Percentiles rank a stretch among this genome's conserved stretches.
These are phyloP conservation scores for Pseudorhiza aurosa DNA, from an alignment of 30 jellyfish, hydroid and myxozoan genomes.

Conservation along the genomic window DNA sequence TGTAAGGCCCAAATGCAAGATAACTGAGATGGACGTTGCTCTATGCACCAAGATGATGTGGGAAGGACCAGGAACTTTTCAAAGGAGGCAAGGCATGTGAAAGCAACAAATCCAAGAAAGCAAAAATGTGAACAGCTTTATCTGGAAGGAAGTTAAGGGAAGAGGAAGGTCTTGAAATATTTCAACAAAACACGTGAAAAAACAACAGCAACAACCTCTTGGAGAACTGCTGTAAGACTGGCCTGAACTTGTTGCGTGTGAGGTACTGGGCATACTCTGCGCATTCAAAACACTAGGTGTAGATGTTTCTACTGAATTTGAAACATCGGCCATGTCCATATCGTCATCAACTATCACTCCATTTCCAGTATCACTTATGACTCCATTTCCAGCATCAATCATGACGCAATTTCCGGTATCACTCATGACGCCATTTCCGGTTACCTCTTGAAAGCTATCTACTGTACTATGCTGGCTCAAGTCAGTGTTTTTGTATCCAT, in stretches of 20 bases:
- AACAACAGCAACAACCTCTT: no score
- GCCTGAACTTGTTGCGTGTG: slow-evolving; percentile 9
- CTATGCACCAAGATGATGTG: no score
- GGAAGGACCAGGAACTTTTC: no score
- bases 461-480: slow-evolving; percentile 21
- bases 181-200: no score
- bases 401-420: slow-evolving; percentile 20
- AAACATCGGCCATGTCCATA: slow-evolving; percentile 70
- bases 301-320: not conserved
- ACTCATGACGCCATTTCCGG: slow-evolving; percentile 55
- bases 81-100: no score
- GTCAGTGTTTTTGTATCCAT: slow-evolving; percentile 50
- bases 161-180: no score
- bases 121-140: no score
- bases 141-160: no score
- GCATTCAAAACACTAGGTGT: not conserved
- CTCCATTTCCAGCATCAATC: slow-evolving; percentile 29
- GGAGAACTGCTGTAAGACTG: slow-evolving; percentile 31
- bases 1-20: no score
- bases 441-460: slow-evolving; percentile 26
- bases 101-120: no score
- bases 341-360: slow-evolving; percentile 67
- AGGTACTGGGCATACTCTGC: not conserved
- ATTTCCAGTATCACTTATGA: slow-evolving; percentile 14
- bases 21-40: no score